A percentile compares a stretch with the other conserved stretches of the same genome.
These are phyloP conservation scores for Nanger granti DNA, from an alignment of 2,113 vertebrate species.

Conservation along the genomic window DNA sequence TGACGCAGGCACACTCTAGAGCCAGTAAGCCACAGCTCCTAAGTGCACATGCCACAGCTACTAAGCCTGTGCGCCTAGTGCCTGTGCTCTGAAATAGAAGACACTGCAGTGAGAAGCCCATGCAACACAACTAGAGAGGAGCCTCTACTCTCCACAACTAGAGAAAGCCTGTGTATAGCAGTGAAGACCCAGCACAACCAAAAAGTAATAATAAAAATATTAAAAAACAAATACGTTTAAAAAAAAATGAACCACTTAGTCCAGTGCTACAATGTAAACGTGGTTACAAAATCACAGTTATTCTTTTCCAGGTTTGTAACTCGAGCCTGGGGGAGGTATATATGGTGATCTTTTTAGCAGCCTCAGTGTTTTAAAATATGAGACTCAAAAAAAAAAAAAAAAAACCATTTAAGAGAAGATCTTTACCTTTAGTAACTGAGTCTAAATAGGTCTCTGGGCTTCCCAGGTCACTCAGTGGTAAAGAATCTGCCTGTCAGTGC, in stretches of 20 bases:
- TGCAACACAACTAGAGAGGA: not conserved
- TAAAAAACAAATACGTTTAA: not conserved
- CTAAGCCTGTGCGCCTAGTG: not conserved
- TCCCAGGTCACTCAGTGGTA: not conserved
- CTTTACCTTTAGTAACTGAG: constrained; percentile 9
- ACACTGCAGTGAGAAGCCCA: not conserved
- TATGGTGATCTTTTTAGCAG: not conserved
- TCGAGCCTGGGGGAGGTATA: not conserved
- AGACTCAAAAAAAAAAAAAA: not conserved
- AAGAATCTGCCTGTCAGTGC: not conserved
- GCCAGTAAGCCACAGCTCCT: not conserved
- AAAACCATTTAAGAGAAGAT: not conserved
- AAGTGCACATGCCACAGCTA: not conserved
- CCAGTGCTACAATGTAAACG: not conserved
- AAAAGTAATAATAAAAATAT: not conserved
- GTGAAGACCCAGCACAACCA: not conserved
- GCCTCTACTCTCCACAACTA: not conserved
- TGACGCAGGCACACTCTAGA: not conserved
- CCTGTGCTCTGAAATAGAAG: not conserved
- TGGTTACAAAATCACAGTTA: not conserved
- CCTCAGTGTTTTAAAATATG: not conserved
- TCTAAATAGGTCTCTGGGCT: not conserved
- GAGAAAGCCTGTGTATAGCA: not conserved
- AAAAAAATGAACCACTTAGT: not conserved
- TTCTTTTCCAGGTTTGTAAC: not conserved